phyloP scores from a whole-genome alignment of 2,113 vertebrate genomes.

The Philantomba maxwellii region DNA sequence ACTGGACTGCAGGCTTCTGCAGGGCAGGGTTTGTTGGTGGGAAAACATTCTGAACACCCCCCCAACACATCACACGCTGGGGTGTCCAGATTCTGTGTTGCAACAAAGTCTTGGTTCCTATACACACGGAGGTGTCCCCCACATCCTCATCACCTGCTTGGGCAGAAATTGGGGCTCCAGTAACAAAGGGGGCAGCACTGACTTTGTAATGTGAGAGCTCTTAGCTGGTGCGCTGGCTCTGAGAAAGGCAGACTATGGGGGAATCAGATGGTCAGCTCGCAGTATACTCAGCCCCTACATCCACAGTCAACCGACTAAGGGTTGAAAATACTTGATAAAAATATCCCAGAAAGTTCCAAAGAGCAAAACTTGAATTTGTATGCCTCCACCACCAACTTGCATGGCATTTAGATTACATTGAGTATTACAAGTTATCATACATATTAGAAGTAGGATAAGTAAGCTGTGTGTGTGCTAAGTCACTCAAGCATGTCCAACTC shows the following conservation, averaged over 20 bases:
- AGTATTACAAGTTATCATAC: not conserved
- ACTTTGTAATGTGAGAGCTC: not conserved
- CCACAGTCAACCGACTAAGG: not conserved
- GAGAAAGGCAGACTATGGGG: not conserved
- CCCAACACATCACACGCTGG: accelerated
- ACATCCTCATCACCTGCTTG: accelerated
- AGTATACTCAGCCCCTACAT: accelerated
- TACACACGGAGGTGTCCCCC: accelerated
- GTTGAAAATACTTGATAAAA: not conserved
- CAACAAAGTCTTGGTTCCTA: accelerated
- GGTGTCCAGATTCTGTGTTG: not conserved
- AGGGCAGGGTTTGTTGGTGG: not conserved
- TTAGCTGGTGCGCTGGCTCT: accelerated
- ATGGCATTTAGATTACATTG: not conserved
- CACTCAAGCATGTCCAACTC: not conserved
- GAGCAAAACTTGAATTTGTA: not conserved
- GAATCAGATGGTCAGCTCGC: not conserved
- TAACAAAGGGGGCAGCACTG: accelerated
- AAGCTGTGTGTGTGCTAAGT: not conserved
- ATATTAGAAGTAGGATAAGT: not conserved
- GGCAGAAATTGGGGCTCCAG: not conserved
- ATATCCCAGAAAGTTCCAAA: not conserved
- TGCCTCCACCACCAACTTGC: not conserved
- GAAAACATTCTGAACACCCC: not conserved
- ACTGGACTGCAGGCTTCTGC: not conserved